Base-by-base conservation (phyloP, 2,888 invertebrate species). In the Acrocera orbiculus region DNA sequence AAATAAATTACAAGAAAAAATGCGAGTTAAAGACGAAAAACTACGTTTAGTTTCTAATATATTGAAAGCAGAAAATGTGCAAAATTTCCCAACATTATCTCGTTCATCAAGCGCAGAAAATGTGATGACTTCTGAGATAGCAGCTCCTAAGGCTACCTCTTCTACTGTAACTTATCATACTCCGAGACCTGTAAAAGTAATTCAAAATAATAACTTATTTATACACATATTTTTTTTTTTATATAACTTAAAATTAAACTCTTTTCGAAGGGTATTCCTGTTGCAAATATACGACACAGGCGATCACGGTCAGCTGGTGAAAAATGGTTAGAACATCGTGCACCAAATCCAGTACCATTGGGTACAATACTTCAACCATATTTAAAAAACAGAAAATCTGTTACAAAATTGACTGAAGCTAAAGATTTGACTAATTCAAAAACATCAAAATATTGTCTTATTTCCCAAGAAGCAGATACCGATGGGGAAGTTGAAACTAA, bases 401-500 rank as follows among this genome's bases (percentile, higher is more conserved):
- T 93, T 0, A 76, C 77, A 6, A 80, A 83, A 53, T 62, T 93
- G 10, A 79, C 77, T 0, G 77, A 76, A 41, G 74, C 80, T 1
- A 82, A 79, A 65, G 71, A 76, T 44, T 70, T 89, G 7, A 70
- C 73, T 0, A 71, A 74, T 47, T 59, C 64, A 0, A 76, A 73
- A 51, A 73, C 69, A 45, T 76, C 78, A 0, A 90, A 90, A 50
- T 98, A 98, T 56, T 83, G 92, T 43, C 66, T 98, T 1, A 77
- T 90, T 13, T 80, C 90, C 0, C 95, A 96, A 59, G 85, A 86
- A 47, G 77, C 83, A 14, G 92, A 92, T 53, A 76, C 80, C 0
- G 83, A 82, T 46, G 96, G 96, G 0, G 90, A 90, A 50, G 62
- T 96, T 3, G 89, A 90, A 57, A 96, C 95, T 0, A 83, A 83